These are phyloP conservation scores for Beroe forskalii DNA, from an alignment of 37 sponge, comb jelly and placozoan species.

Conservation along the genomic window DNA sequence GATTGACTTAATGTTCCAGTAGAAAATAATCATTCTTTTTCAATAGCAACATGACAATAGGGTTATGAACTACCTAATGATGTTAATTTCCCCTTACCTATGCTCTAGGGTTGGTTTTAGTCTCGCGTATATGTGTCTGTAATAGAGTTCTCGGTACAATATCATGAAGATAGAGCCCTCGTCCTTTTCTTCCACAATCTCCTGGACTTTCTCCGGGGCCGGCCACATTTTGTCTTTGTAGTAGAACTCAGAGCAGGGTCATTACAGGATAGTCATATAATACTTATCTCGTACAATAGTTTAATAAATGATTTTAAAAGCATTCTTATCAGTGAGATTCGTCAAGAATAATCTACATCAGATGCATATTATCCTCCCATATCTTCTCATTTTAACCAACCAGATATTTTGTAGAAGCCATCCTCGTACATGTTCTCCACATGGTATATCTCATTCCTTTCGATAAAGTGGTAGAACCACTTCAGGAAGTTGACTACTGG, in stretches of 20 bases:
- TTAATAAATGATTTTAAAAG: no score
- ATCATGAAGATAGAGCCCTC: conserved; percentile 70
- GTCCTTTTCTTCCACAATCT: conserved; percentile 45
- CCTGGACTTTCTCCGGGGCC: conserved; percentile 35
- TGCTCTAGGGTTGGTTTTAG: conserved; percentile 70
- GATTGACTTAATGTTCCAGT: no score
- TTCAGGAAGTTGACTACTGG: conserved; percentile 60
- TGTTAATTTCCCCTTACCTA: no score
- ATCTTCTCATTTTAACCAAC: no score
- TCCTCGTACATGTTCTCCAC: conserved; percentile 61
- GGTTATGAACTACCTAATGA: no score
- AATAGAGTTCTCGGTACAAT: conserved; percentile 86
- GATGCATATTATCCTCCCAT: no score
- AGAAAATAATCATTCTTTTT: no score
- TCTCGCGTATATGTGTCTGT: conserved; percentile 93
- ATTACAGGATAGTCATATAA: background rate
- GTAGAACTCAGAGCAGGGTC: conserved; percentile 45
- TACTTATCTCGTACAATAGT: no score
- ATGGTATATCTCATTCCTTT: conserved; percentile 62
- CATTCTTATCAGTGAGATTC: no score
- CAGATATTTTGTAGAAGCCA: conserved; percentile 62
- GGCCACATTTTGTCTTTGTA: conserved; percentile 56
- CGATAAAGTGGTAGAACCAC: conserved; percentile 61
- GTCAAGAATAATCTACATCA: no score
- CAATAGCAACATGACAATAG: no score